Conservation (phyloP, 2,888 invertebrate genomes). For the Conops quadrifasciatus region DNA sequence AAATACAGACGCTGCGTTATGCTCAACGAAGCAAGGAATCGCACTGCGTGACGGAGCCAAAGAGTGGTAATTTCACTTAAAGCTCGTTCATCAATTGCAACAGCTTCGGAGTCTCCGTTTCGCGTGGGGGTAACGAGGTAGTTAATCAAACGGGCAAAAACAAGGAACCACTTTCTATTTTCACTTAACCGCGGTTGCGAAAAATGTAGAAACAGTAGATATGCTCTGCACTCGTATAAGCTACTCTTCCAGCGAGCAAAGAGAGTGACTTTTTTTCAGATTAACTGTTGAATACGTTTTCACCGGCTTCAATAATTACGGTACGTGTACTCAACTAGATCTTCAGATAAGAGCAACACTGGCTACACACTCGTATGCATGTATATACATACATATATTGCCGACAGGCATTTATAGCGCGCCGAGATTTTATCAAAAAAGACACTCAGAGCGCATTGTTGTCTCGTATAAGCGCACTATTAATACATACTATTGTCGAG, state of each 20-base stretch:
- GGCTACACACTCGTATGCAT: too few relatives aligned
- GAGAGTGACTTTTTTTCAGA: too few relatives aligned
- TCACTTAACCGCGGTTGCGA: constrained; percentile 43
- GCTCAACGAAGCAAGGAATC: constrained; percentile 16
- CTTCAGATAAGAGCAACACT: too few relatives aligned
- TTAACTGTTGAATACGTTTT: too few relatives aligned
- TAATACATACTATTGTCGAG: too few relatives aligned
- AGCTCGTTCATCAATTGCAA: constrained; percentile 1
- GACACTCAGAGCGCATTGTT: too few relatives aligned
- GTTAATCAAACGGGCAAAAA: constrained; percentile 34
- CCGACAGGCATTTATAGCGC: too few relatives aligned
- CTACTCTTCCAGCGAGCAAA: not conserved
- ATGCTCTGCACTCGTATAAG: constrained; percentile 20
- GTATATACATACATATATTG: too few relatives aligned
- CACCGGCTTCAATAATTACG: too few relatives aligned
- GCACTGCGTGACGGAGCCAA: constrained; percentile 16
- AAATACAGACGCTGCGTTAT: constrained; percentile 1
- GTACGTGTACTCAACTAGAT: too few relatives aligned
- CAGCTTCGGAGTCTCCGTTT: not conserved
- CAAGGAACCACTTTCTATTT: constrained; percentile 64
- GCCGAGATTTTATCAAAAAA: too few relatives aligned
- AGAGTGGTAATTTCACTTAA: constrained; percentile 43
- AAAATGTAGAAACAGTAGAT: constrained; percentile 14
- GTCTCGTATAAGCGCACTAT: too few relatives aligned
- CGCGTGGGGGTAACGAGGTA: not conserved